Percentiles rank a stretch among this genome's conserved stretches.
phyloP scores from a whole-genome alignment of 1,140 invertebrate species.

The Teleogryllus occipitalis region DNA sequence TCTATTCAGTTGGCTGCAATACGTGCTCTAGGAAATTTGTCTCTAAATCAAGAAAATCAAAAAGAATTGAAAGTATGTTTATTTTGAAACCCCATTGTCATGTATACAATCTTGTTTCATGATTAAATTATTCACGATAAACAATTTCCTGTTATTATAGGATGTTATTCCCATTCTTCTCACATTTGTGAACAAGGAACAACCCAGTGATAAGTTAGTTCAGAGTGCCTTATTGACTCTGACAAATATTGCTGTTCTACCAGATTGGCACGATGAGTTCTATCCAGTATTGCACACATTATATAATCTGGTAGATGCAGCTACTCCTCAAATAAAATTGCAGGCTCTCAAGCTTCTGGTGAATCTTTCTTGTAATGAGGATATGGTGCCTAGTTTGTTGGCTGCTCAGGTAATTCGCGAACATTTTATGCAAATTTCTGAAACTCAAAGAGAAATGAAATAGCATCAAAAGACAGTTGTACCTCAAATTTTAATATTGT shows the following conservation, averaged over 20 bases:
- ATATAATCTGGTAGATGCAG: slow-evolving; percentile 37
- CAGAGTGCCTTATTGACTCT: slow-evolving; percentile 37
- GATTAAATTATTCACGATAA: background rate
- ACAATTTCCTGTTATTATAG: slow-evolving; percentile 28
- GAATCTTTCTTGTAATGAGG: slow-evolving; percentile 53
- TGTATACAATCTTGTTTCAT: background rate
- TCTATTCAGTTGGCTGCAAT: slow-evolving; percentile 37
- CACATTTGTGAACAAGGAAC: slow-evolving; percentile 32
- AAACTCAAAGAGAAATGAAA: background rate
- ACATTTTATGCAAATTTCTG: background rate
- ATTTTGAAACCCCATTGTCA: background rate
- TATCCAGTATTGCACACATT: slow-evolving; percentile 36
- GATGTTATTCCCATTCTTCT: slow-evolving; percentile 38
- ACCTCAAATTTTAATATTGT: background rate
- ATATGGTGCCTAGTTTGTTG: slow-evolving; percentile 51
- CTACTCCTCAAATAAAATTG: slow-evolving; percentile 36
- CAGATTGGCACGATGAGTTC: slow-evolving; percentile 41
- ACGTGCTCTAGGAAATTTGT: slow-evolving; percentile 44
- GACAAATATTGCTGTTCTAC: slow-evolving; percentile 42
- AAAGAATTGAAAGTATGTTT: slow-evolving; percentile 41
- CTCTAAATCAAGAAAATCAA: slow-evolving; percentile 45
- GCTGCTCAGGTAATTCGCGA: slow-evolving; percentile 46
- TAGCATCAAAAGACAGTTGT: background rate
- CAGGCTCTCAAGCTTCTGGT: slow-evolving; percentile 54
- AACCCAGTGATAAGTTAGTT: slow-evolving; percentile 30